phyloP scores from a whole-genome alignment of 2,797 vertebrate genomes.

The Lutjanus campechanus region DNA sequence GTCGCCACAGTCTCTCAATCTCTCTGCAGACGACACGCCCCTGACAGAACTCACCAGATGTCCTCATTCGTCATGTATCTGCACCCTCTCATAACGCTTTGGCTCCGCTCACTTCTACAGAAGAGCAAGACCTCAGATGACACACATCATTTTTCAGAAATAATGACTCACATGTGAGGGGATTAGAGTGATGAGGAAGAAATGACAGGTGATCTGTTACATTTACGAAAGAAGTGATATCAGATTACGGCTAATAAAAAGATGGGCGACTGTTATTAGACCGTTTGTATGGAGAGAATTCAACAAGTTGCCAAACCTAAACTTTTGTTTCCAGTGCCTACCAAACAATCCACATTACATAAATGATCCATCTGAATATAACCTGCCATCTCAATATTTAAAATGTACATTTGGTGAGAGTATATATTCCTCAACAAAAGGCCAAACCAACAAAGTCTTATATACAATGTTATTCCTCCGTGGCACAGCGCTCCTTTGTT shows the following conservation, averaged over 20 bases:
- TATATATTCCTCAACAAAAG: neutral
- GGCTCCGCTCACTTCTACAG: slow-evolving; percentile 21
- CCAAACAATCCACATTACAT: neutral
- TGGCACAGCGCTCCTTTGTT: too few species aligned
- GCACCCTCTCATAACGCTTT: slow-evolving; percentile 38
- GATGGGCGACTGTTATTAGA: neutral
- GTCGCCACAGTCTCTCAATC: slow-evolving; percentile 10
- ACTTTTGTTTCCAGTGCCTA: neutral
- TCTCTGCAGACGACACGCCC: slow-evolving; percentile 40
- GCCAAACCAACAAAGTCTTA: neutral
- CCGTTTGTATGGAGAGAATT: neutral
- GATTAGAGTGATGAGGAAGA: slow-evolving; percentile 46
- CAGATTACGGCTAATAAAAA: slow-evolving; percentile 34
- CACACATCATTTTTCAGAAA: slow-evolving; percentile 47
- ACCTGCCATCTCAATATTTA: neutral
- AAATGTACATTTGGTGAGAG: neutral
- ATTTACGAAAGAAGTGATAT: slow-evolving; percentile 21
- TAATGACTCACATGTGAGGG: slow-evolving; percentile 54
- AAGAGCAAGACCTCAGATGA: slow-evolving; percentile 44
- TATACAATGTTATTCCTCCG: too few species aligned
- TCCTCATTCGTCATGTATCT: slow-evolving; percentile 55
- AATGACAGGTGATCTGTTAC: slow-evolving; percentile 43
- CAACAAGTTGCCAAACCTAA: neutral
- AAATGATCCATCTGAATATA: neutral
- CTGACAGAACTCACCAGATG: slow-evolving; percentile 55